These are phyloP conservation scores for Teleopsis dalmanni DNA, from an alignment of 1,140 invertebrate genomes.

Conservation along the genomic window DNA sequence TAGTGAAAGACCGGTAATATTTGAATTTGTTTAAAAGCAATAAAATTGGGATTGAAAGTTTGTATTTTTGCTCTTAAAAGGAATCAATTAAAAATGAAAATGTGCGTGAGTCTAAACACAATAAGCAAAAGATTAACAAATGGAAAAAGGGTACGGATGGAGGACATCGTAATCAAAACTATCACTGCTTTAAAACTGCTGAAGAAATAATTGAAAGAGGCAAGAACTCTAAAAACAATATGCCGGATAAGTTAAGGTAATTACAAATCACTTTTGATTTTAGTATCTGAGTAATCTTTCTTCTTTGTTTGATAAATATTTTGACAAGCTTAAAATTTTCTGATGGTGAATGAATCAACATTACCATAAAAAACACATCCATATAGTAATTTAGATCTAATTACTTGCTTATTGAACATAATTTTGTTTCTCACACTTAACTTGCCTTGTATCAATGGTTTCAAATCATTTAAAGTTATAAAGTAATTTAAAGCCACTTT, in stretches of 20 bases:
- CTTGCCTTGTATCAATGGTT: no score
- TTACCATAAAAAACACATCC: no score
- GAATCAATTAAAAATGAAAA: conserved; percentile 50
- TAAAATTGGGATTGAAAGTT: background rate
- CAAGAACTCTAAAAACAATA: conserved; percentile 49
- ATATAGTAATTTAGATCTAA: no score
- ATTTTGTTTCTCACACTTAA: no score
- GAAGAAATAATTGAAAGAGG: conserved; percentile 90
- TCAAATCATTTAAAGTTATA: no score
- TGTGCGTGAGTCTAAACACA: conserved; percentile 51
- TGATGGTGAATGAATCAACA: no score
- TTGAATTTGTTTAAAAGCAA: background rate
- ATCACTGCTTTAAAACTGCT: conserved; percentile 84
- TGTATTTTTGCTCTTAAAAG: conserved; percentile 26
- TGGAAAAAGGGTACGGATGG: conserved; percentile 50
- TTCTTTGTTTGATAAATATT: no score
- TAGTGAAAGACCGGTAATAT: conserved; percentile 34
- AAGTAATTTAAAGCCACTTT: no score
- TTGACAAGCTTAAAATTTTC: no score
- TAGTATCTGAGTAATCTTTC: no score
- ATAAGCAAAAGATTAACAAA: conserved; percentile 53
- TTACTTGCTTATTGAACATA: no score
- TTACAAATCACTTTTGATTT: no score
- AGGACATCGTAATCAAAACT: conserved; percentile 58
- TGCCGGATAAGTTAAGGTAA: conserved; percentile 31